Evolutionary conservation across 2,113 vertebrate genomes (phyloP), one percentile per base, ranked within the genome.

Genomic region (Castor canadensis): DNA sequence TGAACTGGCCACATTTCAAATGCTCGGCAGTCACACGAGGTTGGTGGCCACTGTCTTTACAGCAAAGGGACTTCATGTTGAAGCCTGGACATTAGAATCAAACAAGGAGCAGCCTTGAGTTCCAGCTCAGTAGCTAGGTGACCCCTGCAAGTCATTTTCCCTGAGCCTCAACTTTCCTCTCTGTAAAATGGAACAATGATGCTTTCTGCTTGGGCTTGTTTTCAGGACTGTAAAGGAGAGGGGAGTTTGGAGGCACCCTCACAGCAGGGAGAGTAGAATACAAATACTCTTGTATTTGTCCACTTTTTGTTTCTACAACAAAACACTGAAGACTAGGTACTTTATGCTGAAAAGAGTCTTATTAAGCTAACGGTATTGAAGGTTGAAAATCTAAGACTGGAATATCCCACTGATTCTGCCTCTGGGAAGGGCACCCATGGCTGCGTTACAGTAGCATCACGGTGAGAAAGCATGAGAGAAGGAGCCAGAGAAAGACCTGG

Each of bases 371-470:
- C 22, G 4, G 56, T 60, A 58, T 49, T 30, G 20, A 35, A 60
- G 69, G 17, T n/a, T 66, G 81, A 93, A 49, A 35, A 35, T 49
- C 38, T n/a, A 45, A 58, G 2, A 45, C 16, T 1, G 13, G 35
- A 38, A 15, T 13, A 15, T n/a, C 13, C 58, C 62, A 80, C 64
- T 7, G 32, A 43, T 43, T 43, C 60, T 19, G 38, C 1, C 49
- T 45, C n/a, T 10, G 20, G 9, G 1, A 15, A 6, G 17, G n/a
- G 19, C 1, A 8, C 58, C 1, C 12, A 2, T 26, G 45, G 38
- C 73, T 24, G n/a, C 30, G 35, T 15, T 1, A 28, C 32, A n/a
- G 5, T 45, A 13, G 47, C 38, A 6, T 11, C 9, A 2, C 28
- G 30, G 40, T 15, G 9, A 19, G 76, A 5, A 26, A 58, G 32